A percentile compares a stretch with the other conserved stretches of the same genome.
These are phyloP conservation scores for Thaumetopoea pityocampa DNA, from an alignment of 1,140 invertebrate genomes.

Conservation along the genomic window DNA sequence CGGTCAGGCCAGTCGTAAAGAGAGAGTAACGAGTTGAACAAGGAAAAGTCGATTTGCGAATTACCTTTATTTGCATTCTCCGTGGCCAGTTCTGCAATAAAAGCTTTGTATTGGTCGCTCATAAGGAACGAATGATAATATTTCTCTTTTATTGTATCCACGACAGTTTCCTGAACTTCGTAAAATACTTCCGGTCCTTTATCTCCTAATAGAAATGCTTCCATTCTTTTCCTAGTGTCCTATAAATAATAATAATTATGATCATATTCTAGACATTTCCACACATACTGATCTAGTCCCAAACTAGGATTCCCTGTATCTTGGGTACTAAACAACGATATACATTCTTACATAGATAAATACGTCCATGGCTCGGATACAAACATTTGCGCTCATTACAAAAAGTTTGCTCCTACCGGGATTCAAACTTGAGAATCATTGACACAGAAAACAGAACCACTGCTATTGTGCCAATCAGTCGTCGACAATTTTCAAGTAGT, in stretches of 20 bases:
- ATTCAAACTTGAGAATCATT: too few species aligned
- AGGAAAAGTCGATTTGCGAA: not conserved
- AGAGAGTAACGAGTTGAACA: too few species aligned
- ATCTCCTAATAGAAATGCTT: slow-evolving; percentile 90
- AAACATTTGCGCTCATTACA: too few species aligned
- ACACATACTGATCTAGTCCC: not conserved
- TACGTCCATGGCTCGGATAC: too few species aligned
- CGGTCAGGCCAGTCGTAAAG: too few species aligned
- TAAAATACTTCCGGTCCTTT: slow-evolving; percentile 93
- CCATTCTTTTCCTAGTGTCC: slow-evolving; percentile 87
- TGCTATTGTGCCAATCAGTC: too few species aligned
- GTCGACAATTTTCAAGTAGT: too few species aligned
- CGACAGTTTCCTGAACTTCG: slow-evolving; percentile 88
- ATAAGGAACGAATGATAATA: slow-evolving; percentile 93
- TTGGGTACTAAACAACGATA: too few species aligned
- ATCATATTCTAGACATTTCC: not conserved
- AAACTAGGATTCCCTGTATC: not conserved
- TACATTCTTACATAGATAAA: too few species aligned
- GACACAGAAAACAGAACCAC: too few species aligned
- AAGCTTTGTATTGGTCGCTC: slow-evolving; percentile 88
- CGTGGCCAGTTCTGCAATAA: slow-evolving; percentile 82
- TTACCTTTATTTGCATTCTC: slow-evolving; percentile 78
- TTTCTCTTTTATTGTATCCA: slow-evolving; percentile 88
- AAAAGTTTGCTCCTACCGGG: too few species aligned
- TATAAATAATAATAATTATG: slow-evolving; percentile 25